A percentile compares a stretch with the other conserved stretches of the same genome.
Conservation (phyloP, 2,888 invertebrate species). For the Rotaria magnacalcarata region DNA sequence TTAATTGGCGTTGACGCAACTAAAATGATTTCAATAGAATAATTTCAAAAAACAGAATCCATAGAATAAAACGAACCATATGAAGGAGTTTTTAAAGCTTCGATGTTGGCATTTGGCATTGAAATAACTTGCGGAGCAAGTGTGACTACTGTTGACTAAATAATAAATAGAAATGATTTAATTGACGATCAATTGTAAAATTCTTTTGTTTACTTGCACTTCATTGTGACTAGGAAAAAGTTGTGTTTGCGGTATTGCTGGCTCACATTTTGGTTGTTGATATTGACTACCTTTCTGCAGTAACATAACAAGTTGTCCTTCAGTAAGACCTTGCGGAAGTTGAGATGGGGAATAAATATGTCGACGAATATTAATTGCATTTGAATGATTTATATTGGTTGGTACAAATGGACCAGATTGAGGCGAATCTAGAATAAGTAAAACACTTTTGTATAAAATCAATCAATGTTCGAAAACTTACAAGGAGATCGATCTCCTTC, state of each 20-base stretch:
- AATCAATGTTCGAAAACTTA: background rate
- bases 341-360: slow-evolving; percentile 17
- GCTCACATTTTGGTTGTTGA: background rate
- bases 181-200: too few relatives aligned
- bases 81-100: background rate
- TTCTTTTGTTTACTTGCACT: background rate
- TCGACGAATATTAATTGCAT: background rate
- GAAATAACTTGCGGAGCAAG: background rate
- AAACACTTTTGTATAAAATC: background rate
- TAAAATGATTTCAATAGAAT: background rate
- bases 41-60: background rate
- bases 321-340: background rate
- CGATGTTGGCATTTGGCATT: background rate
- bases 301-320: slow-evolving; percentile 17
- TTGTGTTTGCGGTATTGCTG: background rate
- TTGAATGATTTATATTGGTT: background rate
- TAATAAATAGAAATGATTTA: too few relatives aligned
- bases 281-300: slow-evolving; percentile 11
- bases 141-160: background rate
- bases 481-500: background rate
- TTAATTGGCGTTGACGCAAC: background rate
- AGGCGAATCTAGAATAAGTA: background rate
- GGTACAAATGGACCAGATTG: background rate
- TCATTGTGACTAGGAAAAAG: background rate
- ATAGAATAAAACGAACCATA: background rate